These are phyloP conservation scores for Cheumatopsyche charites DNA, from an alignment of 1,140 invertebrate genomes.

Conservation along the genomic window DNA sequence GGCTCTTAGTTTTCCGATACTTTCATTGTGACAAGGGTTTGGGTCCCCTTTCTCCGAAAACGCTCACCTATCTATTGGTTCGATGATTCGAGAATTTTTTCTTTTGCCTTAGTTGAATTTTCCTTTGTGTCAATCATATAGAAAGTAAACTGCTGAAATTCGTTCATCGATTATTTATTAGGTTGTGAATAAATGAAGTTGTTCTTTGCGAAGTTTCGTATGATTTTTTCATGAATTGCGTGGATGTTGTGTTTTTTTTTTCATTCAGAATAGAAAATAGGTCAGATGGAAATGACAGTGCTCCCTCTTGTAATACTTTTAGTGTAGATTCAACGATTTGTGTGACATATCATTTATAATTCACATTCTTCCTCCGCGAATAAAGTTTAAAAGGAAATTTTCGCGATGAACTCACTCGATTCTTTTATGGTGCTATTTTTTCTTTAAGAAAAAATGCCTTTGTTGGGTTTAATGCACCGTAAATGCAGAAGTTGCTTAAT, in stretches of 20 bases:
- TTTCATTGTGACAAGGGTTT: slow-evolving; percentile 30
- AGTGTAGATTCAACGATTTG: too few relatives aligned
- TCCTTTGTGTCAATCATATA: too few relatives aligned
- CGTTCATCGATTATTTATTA: slow-evolving; percentile 5
- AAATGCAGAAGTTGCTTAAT: slow-evolving; percentile 20
- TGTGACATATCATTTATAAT: too few relatives aligned
- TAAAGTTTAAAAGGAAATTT: not conserved
- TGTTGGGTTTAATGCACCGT: slow-evolving; percentile 23
- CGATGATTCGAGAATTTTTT: slow-evolving; percentile 20
- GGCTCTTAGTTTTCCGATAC: slow-evolving; percentile 33
- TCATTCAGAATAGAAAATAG: too few relatives aligned
- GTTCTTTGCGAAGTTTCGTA: not conserved
- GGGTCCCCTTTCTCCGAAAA: not conserved
- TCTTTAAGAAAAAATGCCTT: slow-evolving; percentile 5
- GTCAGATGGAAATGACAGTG: too few relatives aligned
- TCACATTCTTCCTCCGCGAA: not conserved
- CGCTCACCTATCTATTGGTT: not conserved
- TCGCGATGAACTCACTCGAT: not conserved
- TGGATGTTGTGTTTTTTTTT: too few relatives aligned
- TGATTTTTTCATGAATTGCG: too few relatives aligned
- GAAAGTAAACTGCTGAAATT: not conserved
- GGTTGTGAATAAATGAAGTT: not conserved
- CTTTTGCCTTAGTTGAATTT: not conserved
- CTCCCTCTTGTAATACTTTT: too few relatives aligned
- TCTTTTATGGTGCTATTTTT: not conserved